A percentile compares a stretch with the other conserved stretches of the same genome.
These are phyloP conservation scores for Lycophotia porphyrea DNA, from an alignment of 2,888 invertebrate genomes.

Conservation along the genomic window DNA sequence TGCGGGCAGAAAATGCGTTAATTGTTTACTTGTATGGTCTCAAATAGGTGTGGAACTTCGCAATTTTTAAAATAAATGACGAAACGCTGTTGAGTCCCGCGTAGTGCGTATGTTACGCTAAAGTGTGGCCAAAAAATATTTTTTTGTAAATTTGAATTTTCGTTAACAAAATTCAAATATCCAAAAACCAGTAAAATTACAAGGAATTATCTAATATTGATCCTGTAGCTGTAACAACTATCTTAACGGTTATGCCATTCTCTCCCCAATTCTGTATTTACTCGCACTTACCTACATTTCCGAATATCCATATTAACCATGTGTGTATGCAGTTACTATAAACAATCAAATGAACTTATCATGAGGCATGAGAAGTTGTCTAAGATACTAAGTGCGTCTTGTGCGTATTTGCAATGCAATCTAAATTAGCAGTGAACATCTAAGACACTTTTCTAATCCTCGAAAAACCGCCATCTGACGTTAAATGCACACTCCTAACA, in stretches of 20 bases:
- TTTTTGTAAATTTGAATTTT: not conserved
- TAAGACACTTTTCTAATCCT: not conserved
- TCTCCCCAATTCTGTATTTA: not conserved
- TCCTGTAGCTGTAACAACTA: not conserved
- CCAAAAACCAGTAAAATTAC: not conserved
- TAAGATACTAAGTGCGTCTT: not conserved
- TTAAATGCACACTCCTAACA: constrained; percentile 11
- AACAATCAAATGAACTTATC: not conserved
- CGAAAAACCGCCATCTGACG: constrained; percentile 61
- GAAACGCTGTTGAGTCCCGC: not conserved
- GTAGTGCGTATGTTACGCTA: not conserved
- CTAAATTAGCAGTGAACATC: not conserved
- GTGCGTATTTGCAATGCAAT: not conserved
- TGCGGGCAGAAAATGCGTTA: not conserved
- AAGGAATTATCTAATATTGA: no score
- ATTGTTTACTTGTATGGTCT: not conserved
- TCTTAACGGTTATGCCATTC: not conserved
- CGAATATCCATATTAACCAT: no score
- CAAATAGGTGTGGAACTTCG: not conserved
- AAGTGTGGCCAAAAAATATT: not conserved
- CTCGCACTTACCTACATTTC: not conserved
- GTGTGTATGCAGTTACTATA: not conserved
- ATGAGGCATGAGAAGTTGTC: not conserved
- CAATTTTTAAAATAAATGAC: not conserved
- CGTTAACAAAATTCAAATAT: no score